These are phyloP conservation scores for Labia minor DNA, from an alignment of 2,888 invertebrate genomes.

Conservation along the genomic window DNA sequence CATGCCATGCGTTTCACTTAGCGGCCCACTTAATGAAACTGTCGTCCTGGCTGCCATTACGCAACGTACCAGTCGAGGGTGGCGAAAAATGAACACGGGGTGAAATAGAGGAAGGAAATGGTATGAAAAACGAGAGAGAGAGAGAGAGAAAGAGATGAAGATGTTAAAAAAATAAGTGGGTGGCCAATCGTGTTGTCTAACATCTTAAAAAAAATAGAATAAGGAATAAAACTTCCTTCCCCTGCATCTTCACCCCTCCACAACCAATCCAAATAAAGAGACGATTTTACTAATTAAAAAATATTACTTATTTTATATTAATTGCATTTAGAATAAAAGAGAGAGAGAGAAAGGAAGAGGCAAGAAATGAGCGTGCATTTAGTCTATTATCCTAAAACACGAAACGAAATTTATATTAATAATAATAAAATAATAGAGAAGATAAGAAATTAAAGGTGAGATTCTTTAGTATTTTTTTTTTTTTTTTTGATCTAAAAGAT, in stretches of 20 bases:
- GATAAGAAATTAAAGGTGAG: slow-evolving; percentile 8
- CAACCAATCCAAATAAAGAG: not conserved
- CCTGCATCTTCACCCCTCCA: not conserved
- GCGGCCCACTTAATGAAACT: slow-evolving; percentile 7
- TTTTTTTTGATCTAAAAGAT: not conserved
- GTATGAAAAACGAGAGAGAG: not conserved
- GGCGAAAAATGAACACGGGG: not conserved
- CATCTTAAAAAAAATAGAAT: not conserved
- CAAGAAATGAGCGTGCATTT: not conserved
- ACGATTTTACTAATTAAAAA: no score
- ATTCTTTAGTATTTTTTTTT: no score
- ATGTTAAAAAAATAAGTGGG: not conserved
- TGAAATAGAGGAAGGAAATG: not conserved
- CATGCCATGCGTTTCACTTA: slow-evolving; percentile 13
- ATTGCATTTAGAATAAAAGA: not conserved
- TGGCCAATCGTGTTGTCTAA: not conserved
- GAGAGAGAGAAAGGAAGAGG: not conserved
- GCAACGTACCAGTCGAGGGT: not conserved
- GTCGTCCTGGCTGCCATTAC: slow-evolving; percentile 7
- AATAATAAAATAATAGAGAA: no score
- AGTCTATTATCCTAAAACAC: not conserved
- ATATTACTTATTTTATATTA: not conserved
- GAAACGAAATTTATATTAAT: slow-evolving; percentile 5
- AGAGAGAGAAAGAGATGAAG: not conserved
- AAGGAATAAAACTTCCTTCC: not conserved